These are phyloP conservation scores for Arremon brunneinucha DNA, from an alignment of 2,797 vertebrate species.

Conservation along the genomic window DNA sequence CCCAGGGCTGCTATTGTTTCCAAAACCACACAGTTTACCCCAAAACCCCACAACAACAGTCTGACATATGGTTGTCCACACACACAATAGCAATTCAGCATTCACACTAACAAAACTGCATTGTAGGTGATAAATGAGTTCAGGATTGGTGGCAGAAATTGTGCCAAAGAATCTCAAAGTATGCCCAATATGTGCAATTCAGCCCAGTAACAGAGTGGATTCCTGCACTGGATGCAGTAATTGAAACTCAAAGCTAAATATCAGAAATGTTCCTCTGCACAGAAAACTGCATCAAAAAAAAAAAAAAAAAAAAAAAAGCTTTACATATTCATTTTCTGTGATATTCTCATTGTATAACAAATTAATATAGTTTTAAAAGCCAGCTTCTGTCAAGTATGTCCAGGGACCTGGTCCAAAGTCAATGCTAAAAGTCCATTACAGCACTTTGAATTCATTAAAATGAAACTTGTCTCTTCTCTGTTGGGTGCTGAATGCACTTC, in stretches of 20 bases:
- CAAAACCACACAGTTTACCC: not conserved
- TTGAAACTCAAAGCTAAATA: not conserved
- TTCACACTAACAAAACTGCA: not conserved
- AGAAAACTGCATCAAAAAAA: not conserved
- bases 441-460: constrained; percentile 22
- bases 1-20: not conserved
- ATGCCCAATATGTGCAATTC: not conserved
- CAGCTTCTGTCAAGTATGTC: not conserved
- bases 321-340: not conserved
- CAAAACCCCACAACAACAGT: not conserved
- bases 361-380: not conserved
- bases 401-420: not conserved
- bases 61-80: not conserved
- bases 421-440: not conserved
- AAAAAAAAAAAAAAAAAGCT: not conserved
- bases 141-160: not conserved
- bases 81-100: not conserved
- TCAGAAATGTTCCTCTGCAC: not conserved
- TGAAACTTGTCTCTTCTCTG: not conserved
- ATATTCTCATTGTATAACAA: not conserved
- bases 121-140: not conserved
- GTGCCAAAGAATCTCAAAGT: not conserved
- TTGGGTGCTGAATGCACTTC: not conserved
- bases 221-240: not conserved
- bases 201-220: not conserved